Percentiles rank a stretch among this genome's conserved stretches.
phyloP scores from a whole-genome alignment of 1,140 invertebrate genomes.

The Polypedilum vanderplanki region DNA sequence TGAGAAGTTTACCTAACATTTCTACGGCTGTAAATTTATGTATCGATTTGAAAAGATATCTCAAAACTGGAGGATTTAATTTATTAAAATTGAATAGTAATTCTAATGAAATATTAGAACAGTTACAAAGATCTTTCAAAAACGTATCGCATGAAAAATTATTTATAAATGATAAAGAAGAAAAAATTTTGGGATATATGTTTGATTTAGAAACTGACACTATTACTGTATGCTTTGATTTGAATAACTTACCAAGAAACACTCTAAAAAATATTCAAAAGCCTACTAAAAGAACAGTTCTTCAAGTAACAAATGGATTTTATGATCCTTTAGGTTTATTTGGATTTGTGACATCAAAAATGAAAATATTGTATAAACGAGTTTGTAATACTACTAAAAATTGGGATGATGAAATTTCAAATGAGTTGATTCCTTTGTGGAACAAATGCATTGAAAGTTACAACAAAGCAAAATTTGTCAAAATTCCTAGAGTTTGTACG shows the following conservation, averaged over 20 bases:
- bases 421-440: neutral
- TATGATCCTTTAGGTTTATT: neutral
- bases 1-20: neutral
- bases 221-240: neutral
- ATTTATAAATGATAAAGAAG: no score
- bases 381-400: neutral
- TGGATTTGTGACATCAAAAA: neutral
- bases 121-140: neutral
- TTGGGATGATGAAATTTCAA: neutral
- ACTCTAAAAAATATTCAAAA: neutral
- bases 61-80: neutral
- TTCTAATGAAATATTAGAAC: neutral
- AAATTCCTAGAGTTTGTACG: neutral
- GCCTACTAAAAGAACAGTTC: neutral
- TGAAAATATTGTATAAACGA: neutral
- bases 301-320: neutral
- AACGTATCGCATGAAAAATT: no score
- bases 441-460: neutral
- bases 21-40: neutral
- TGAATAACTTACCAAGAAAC: neutral
- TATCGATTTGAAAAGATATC: neutral
- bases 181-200: neutral
- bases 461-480: neutral
- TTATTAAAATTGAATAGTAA: neutral
- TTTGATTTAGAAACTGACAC: neutral